phyloP scores from a whole-genome alignment of 2,888 invertebrate species.

The Melanostoma mellinum region DNA sequence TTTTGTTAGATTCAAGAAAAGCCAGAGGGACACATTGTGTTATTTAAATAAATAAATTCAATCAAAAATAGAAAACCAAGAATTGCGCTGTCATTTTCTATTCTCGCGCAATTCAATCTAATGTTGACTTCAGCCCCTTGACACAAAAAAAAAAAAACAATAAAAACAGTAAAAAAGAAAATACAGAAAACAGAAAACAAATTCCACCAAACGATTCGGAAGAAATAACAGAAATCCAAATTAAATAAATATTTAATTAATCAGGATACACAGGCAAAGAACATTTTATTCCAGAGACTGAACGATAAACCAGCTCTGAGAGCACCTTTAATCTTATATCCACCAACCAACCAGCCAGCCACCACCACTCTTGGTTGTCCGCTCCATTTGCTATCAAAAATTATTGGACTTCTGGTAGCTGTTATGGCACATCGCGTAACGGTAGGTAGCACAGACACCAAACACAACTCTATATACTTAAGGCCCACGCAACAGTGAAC shows the following conservation, averaged over 20 bases:
- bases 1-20: too few relatives aligned
- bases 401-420: constrained; percentile 70
- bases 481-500: constrained; percentile 66
- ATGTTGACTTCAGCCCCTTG: too few relatives aligned
- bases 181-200: too few relatives aligned
- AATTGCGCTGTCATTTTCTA: too few relatives aligned
- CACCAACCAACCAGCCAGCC: too few relatives aligned
- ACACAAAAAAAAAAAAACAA: too few relatives aligned
- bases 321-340: constrained; percentile 63
- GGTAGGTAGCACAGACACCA: constrained; percentile 15
- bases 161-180: too few relatives aligned
- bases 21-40: too few relatives aligned
- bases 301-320: constrained; percentile 59
- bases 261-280: constrained; percentile 46
- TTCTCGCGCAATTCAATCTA: too few relatives aligned
- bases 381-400: constrained; percentile 69
- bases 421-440: constrained; percentile 46
- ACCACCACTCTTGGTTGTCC: constrained; percentile 18
- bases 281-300: constrained; percentile 49
- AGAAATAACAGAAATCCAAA: constrained; percentile 34
- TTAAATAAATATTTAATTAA: constrained; percentile 73
- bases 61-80: too few relatives aligned
- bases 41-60: too few relatives aligned
- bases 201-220: too few relatives aligned
- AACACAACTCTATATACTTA: constrained; percentile 25